Evolutionary conservation across 2,797 vertebrate species (phyloP).

Genomic region (Lagocephalus sceleratus): DNA sequence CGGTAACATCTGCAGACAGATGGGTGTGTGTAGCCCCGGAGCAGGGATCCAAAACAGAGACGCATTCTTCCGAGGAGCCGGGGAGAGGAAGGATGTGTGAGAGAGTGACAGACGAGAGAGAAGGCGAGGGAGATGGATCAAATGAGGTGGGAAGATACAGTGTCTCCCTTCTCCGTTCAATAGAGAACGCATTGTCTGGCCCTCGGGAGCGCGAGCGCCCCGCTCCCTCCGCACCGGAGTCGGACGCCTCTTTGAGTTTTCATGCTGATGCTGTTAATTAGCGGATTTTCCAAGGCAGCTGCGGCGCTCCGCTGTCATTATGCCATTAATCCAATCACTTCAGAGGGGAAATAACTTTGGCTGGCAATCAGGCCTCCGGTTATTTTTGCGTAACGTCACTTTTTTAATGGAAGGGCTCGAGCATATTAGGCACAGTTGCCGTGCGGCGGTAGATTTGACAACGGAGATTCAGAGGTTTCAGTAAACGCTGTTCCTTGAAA

Average conservation of each 20-base stretch:
- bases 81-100: conserved; percentile 75
- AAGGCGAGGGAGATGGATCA: conserved; percentile 69
- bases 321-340: conserved; percentile 65
- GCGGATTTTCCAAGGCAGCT: conserved; percentile 68
- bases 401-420: no score
- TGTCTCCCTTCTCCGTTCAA: conserved; percentile 70
- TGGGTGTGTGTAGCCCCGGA: conserved; percentile 73
- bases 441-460: not conserved
- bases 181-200: conserved; percentile 77
- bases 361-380: conserved; percentile 28
- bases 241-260: conserved; percentile 62
- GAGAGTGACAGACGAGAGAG: conserved; percentile 65
- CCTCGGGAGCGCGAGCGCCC: conserved; percentile 51
- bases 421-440: not conserved
- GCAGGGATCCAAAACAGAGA: conserved; percentile 72
- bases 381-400: conserved; percentile 19
- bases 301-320: conserved; percentile 56
- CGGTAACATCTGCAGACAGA: conserved; percentile 74
- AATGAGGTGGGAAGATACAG: conserved; percentile 76
- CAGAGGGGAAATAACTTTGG: conserved; percentile 47
- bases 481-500: no score
- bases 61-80: conserved; percentile 71
- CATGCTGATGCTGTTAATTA: conserved; percentile 76
- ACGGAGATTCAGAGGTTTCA: no score
- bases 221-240: conserved; percentile 46